Evolutionary conservation across 2,888 invertebrate species (phyloP).

Genomic region (Adelphocoris suturalis): DNA sequence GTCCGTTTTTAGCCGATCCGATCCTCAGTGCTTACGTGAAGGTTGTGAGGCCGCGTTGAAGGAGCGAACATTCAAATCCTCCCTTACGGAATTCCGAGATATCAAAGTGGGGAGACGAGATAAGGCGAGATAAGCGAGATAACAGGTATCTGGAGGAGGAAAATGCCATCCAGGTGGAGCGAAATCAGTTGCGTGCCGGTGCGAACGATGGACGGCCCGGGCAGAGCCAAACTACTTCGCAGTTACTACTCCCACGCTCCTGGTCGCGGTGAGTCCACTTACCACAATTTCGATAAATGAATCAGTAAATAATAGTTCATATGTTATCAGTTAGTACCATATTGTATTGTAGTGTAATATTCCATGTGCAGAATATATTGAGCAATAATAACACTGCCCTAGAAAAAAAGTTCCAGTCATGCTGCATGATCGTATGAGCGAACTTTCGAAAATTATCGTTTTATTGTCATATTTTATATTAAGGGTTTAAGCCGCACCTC

Average conservation of each 20-base stretch:
- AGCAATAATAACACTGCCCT: too few relatives aligned
- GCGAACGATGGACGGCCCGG: conserved; percentile 45
- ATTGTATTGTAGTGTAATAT: too few relatives aligned
- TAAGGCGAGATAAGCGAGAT: conserved; percentile 20
- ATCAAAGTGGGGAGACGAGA: background rate
- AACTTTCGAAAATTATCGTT: too few relatives aligned
- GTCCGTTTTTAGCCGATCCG: background rate
- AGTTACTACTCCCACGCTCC: conserved; percentile 58
- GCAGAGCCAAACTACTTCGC: conserved; percentile 9
- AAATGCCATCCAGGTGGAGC: conserved; percentile 57
- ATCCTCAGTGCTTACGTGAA: background rate
- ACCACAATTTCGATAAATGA: too few relatives aligned
- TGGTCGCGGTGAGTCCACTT: conserved; percentile 32
- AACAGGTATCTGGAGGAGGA: conserved; percentile 17
- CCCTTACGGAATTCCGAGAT: background rate
- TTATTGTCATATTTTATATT: too few relatives aligned
- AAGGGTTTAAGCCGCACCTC: too few relatives aligned
- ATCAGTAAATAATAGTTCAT: too few relatives aligned
- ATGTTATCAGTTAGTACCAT: too few relatives aligned
- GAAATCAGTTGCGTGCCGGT: conserved; percentile 59
- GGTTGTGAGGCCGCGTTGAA: background rate
- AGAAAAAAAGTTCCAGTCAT: too few relatives aligned
- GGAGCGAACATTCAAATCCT: background rate
- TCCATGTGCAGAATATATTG: too few relatives aligned
- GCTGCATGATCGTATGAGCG: too few relatives aligned